Evolutionary conservation across 2,113 vertebrate genomes (phyloP), one percentile per base, ranked within the genome.

Genomic region (Lucifuga dentata): DNA sequence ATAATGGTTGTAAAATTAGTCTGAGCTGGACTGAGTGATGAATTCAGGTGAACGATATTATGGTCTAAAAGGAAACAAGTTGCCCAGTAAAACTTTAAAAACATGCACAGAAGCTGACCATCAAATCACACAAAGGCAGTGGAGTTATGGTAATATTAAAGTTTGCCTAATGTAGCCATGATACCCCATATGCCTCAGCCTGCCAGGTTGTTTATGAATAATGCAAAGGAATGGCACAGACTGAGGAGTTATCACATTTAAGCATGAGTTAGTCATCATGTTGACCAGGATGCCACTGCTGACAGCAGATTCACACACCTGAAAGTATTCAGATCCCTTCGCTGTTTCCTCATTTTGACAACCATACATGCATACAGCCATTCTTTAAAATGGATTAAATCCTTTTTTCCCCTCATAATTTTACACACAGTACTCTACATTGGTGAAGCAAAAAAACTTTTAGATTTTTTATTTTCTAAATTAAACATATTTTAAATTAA

Each of bases 191-290:
- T 32, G 38, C 23, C 45, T 52, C 20, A 33, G 43, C 67, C 32
- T 56, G 19, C 19, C 32, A 67, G 52, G n/a, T 38, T 8, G 32
- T 1, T 20, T 3, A 80, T 80, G 10, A 81, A 83, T 76, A 74
- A 81, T 70, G 48, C 58, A 76, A 8, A 55, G 21, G 8, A 17
- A 13, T n/a, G n/a, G 49, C 35, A 65, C 16, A n/a, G 51, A 75
- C 40, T 33, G 46, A 68, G 45, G 8, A 51, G 29, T 38, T 71
- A 11, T 5, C 21, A 52, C 3, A 50, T 56, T 36, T 51, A 24
- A 57, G 33, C 41, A 24, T 41, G n/a, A n/a, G n/a, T 49, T 61
- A 13, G 33, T 71, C 55, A 65, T 17, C 38, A 15, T 40, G 26
- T 43, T 56, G 33, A 58, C 21, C 15, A 46, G 61, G 50, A 63